phyloP scores from a whole-genome alignment of 2,113 vertebrate species.

The Gallinago undulata region DNA sequence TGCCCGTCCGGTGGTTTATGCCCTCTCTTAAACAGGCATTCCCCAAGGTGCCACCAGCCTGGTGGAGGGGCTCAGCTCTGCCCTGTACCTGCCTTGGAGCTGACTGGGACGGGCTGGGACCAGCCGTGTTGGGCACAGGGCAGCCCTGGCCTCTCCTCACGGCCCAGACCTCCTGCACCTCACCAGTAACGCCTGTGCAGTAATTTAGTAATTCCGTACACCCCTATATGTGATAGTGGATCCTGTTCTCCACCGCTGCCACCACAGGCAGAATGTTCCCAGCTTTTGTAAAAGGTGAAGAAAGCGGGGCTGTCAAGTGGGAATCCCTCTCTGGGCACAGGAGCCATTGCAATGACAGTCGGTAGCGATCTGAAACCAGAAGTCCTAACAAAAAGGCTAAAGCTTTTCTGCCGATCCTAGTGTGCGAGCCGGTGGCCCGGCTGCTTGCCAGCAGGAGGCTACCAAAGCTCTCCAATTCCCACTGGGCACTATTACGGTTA shows the following conservation, averaged over 20 bases:
- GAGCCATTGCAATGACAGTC: not conserved
- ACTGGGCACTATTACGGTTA: not conserved
- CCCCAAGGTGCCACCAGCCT: not conserved
- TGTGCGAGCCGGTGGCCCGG: not conserved
- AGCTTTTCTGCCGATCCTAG: not conserved
- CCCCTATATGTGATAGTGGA: not conserved
- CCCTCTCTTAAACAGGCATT: not conserved
- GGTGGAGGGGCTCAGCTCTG: not conserved
- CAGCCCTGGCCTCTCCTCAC: not conserved
- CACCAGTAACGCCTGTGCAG: rapidly evolving
- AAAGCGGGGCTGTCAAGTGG: not conserved
- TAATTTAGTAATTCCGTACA: not conserved
- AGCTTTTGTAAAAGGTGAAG: not conserved
- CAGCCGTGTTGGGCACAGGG: rapidly evolving
- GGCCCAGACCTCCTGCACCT: not conserved
- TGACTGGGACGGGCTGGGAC: not conserved
- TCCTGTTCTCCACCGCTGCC: not conserved
- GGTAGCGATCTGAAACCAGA: not conserved
- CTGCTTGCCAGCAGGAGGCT: not conserved
- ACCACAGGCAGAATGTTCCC: not conserved
- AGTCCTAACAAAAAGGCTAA: not conserved
- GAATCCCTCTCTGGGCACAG: not conserved
- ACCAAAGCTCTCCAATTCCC: not conserved
- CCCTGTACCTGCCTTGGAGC: not conserved
- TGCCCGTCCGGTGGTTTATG: not conserved